A percentile compares a stretch with the other conserved stretches of the same genome.
Conservation (phyloP, 2,888 invertebrate species). For the Iselma pallidipennis region DNA sequence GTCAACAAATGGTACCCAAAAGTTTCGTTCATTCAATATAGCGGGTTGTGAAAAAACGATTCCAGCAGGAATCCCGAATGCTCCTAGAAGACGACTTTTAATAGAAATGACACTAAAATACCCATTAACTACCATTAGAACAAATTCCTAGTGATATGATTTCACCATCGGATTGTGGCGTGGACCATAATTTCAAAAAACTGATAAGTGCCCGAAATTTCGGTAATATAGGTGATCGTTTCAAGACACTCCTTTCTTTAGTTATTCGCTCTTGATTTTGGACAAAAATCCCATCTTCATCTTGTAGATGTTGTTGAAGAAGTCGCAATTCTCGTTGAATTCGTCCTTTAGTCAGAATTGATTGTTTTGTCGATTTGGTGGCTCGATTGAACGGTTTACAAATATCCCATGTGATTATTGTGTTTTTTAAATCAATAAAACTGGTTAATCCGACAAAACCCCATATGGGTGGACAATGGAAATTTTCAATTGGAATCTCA, state of each 20-base stretch:
- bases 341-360: conserved; percentile 59
- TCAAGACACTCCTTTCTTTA: conserved; percentile 53
- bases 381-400: conserved; percentile 60
- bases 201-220: conserved; percentile 56
- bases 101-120: conserved; percentile 40
- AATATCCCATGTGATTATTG: conserved; percentile 60
- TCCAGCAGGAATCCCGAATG: conserved; percentile 60
- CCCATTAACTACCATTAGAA: conserved; percentile 54
- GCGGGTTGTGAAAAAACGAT: conserved; percentile 65
- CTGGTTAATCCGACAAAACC: conserved; percentile 64
- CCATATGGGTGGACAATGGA: conserved; percentile 68
- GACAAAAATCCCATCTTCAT: conserved; percentile 59
- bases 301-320: too few species aligned
- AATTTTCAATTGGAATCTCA: conserved; percentile 56
- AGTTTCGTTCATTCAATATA: conserved; percentile 52
- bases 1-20: conserved; percentile 55
- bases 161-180: conserved; percentile 45
- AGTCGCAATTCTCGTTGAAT: conserved; percentile 60
- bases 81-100: conserved; percentile 49
- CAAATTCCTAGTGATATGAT: conserved; percentile 61
- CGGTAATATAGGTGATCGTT: conserved; percentile 41
- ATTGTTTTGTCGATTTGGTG: conserved; percentile 55
- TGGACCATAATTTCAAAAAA: conserved; percentile 60
- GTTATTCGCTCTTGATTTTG: conserved; percentile 53
- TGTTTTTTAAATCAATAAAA: conserved; percentile 60